Evolutionary conservation across 2,113 vertebrate genomes (phyloP), one percentile per base, ranked within the genome.

Genomic region (Chaetorhynchus papuensis): DNA sequence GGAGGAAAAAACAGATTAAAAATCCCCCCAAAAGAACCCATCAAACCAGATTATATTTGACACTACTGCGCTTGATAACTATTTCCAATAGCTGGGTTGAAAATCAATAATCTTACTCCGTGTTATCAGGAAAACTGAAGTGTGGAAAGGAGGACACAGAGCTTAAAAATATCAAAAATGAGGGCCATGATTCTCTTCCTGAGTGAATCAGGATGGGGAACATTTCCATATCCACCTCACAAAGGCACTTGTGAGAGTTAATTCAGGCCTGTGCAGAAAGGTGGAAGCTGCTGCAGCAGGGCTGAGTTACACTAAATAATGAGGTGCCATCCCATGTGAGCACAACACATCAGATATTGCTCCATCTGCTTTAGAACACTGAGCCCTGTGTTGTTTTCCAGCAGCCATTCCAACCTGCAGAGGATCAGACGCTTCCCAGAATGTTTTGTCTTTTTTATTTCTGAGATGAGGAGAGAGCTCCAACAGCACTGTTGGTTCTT

Each of bases 171-270:
- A 60, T 5, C 47, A 57, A 70, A 60, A 83, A 47, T 16, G 27
- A 69, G n/a, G 45, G 59, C 9, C 4, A 15, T 4, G 11, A 18
- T 59, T 66, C 56, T 63, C 44, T 17, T 52, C 30, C 65, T 47
- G 49, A 11, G 45, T 35, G 59, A 17, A 23, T 2, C 27, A 87
- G 60, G 64, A 60, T 13, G 3, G 30, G 89, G 79, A 64, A 71
- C 7, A 5, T 52, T 87, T 85, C 91, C 71, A 79, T 61, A 72
- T 78, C 88, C 81, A 89, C 89, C 89, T 79, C 95, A 61, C 53
- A 72, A 9, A 76, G 70, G 66, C 20, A 13, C 57, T 14, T 87
- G 56, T 9, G 87, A 39, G 70, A 69, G 45, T 90, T n/a, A 65
- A 80, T 3, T 65, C 65, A 42, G 77, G 23, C 47, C 74, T 26